A percentile compares a stretch with the other conserved stretches of the same genome.
These are phyloP conservation scores for Drosophila nr. medialis DNA, from an alignment of 2,888 invertebrate genomes.

Conservation along the genomic window DNA sequence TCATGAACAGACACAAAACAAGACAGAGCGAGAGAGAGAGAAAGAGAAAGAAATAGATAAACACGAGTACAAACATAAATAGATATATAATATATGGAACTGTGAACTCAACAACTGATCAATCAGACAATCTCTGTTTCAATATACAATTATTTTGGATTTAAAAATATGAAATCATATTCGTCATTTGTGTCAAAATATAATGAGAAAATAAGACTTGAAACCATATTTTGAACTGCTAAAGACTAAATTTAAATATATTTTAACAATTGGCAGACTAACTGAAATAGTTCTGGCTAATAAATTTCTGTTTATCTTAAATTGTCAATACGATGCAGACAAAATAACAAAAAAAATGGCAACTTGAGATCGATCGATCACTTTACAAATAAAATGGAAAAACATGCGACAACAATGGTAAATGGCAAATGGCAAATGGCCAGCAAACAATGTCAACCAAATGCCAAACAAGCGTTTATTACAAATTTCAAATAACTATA, in stretches of 20 bases:
- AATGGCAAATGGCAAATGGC: background rate
- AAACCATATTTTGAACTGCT: background rate
- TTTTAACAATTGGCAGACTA: background rate
- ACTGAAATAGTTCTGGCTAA: background rate
- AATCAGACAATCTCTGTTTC: slow-evolving; percentile 35
- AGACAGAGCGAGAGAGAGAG: background rate
- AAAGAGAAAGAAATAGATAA: background rate
- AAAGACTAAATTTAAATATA: background rate
- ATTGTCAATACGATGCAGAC: background rate
- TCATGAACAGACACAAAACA: slow-evolving; percentile 29
- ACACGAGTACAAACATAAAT: background rate
- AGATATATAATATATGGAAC: slow-evolving; percentile 4
- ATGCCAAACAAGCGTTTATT: slow-evolving; percentile 38
- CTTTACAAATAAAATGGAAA: background rate
- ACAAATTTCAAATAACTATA: slow-evolving; percentile 20
- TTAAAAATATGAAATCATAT: background rate
- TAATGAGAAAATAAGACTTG: slow-evolving; percentile 8
- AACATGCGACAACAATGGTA: slow-evolving; percentile 24
- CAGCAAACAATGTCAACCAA: slow-evolving; percentile 28
- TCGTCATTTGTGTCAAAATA: background rate
- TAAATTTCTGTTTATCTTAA: background rate
- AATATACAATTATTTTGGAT: background rate
- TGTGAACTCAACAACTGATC: slow-evolving; percentile 26
- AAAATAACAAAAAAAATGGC: background rate
- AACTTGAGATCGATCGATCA: slow-evolving; percentile 15